These are phyloP conservation scores for Procavia capensis DNA, from an alignment of 2,113 vertebrate genomes.

Conservation along the genomic window DNA sequence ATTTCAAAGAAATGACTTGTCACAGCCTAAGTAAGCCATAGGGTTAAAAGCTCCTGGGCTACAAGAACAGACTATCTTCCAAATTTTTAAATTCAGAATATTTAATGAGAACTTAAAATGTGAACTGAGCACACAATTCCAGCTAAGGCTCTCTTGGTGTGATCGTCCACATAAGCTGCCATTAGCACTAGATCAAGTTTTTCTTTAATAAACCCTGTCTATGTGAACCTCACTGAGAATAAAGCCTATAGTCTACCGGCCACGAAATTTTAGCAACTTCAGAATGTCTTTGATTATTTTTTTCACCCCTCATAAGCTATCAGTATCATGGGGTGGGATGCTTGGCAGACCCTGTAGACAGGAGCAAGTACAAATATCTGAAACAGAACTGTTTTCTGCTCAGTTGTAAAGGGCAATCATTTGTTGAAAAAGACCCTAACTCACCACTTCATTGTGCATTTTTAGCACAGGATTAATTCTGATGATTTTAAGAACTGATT, in stretches of 20 bases:
- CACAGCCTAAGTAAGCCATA: background rate
- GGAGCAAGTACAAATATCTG: background rate
- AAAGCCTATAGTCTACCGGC: background rate
- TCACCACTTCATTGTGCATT: background rate
- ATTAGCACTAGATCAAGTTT: background rate
- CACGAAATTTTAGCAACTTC: conserved; percentile 43
- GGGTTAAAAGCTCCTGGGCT: background rate
- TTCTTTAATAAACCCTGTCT: conserved; percentile 36
- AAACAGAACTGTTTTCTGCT: conserved; percentile 15
- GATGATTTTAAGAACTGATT: conserved; percentile 23
- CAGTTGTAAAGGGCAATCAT: conserved; percentile 49
- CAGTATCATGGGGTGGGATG: background rate
- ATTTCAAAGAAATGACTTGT: conserved; percentile 27
- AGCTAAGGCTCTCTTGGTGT: background rate
- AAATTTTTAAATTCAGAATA: conserved; percentile 51
- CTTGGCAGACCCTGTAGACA: conserved; percentile 22
- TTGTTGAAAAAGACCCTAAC: conserved; percentile 28
- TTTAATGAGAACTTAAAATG: conserved; percentile 58
- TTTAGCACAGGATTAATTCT: conserved; percentile 28
- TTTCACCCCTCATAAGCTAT: background rate
- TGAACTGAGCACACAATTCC: conserved; percentile 28
- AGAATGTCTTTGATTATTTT: background rate
- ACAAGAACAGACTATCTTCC: conserved; percentile 40
- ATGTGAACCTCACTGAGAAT: background rate
- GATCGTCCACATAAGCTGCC: background rate